Base-by-base conservation (phyloP, 2,797 vertebrate species). In the Borostomias antarcticus region DNA sequence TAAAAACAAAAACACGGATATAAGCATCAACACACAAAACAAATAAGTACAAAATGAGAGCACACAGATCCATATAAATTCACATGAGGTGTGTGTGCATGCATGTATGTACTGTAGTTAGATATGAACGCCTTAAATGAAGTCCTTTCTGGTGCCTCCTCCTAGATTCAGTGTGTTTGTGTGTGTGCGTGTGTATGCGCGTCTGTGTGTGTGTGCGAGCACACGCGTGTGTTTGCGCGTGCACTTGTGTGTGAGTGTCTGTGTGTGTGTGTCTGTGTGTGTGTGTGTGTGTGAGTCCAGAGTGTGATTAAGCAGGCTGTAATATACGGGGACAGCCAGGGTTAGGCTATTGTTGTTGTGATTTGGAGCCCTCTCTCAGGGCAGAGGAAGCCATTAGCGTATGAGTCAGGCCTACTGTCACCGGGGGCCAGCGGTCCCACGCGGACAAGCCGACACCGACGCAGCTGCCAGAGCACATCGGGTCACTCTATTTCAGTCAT, bases 351-450 rank as follows among this genome's bases (percentile, higher is more conserved):
- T 66, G 69, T 74, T 76, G 76, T 83, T 80, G 68, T 74, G 65
- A 71, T 56, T 30, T 33, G 29, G 29, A 66, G 62, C 8, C 63
- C 66, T 47, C 53, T 65, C 75, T 80, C 81, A 64, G 76, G 76
- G 77, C 77, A 70, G 76, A 80, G 76, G 70, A 62, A 64, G 62
- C 73, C 66, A 77, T 82, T 84, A 82, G 78, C 82, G 77, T 75
- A 70, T 72, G 40, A 47, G 57, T 59, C 50, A 33, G 58, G 70
- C 25, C 58, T 10, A 28, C 23, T n/a, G 15, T 9, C 13, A 54
- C 52, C 52, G 17, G 11, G 21, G 47, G 17, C 4, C 47, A n/a
- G 43, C 5, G 43, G n/a, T 15, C 3, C 43, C 5, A 17, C 13
- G 5, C 9, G 2, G 6, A 29, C 26, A 28, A 30, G 21, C n/a